Conservation (phyloP, 2,113 vertebrate genomes). For the Oreocharis arfaki region DNA sequence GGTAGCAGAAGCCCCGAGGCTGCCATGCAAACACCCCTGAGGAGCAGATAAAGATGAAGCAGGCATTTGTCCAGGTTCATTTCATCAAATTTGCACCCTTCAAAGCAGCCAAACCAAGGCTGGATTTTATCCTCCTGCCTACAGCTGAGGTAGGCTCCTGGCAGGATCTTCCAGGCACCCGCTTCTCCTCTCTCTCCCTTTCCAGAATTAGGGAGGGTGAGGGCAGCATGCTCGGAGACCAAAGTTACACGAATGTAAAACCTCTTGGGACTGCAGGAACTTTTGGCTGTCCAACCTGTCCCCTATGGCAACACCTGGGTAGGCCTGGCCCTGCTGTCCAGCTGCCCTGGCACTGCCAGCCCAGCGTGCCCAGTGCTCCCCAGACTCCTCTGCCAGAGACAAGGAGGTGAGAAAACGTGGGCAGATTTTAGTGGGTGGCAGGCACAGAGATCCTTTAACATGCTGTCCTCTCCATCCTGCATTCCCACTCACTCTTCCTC, state of each 20-base stretch:
- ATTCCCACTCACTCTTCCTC: neutral
- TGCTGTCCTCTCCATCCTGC: neutral
- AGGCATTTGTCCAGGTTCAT: neutral
- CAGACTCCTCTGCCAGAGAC: neutral
- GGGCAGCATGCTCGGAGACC: neutral
- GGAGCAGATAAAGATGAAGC: slow-evolving; percentile 9
- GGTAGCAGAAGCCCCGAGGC: slow-evolving; percentile 10
- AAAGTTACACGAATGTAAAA: neutral
- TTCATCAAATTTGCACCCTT: neutral
- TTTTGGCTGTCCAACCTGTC: neutral
- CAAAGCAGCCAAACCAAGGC: neutral
- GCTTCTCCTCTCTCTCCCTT: neutral
- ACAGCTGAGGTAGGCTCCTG: neutral
- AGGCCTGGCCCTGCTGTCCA: neutral
- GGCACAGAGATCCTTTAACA: neutral
- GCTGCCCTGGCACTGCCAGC: neutral
- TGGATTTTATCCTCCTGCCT: neutral
- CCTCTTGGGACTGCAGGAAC: neutral
- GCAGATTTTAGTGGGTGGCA: neutral
- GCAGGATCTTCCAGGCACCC: neutral
- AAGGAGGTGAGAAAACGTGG: neutral
- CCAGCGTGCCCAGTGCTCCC: neutral
- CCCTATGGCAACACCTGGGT: fast-evolving
- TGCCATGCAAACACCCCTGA: slow-evolving; percentile 16
- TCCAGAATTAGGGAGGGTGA: neutral